Conservation (phyloP, 2,113 vertebrate genomes). For the Chunga burmeisteri region DNA sequence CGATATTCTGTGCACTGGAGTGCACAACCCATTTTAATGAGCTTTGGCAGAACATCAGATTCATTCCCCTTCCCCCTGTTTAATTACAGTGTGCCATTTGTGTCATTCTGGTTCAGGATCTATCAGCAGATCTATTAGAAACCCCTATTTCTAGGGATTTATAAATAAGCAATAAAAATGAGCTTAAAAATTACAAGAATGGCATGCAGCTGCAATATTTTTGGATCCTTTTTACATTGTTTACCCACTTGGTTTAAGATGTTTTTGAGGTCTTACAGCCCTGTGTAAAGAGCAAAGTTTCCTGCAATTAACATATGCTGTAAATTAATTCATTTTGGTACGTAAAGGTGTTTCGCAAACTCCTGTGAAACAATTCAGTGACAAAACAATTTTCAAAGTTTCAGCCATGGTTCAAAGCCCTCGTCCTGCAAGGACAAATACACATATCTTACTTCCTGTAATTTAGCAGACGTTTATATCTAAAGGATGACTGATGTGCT, state of each 20-base stretch:
- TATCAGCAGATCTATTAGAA: conserved; percentile 36
- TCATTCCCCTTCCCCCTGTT: neutral
- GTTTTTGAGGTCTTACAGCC: neutral
- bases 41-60: conserved; percentile 45
- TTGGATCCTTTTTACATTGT: neutral
- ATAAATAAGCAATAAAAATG: conserved; percentile 12
- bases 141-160: conserved; percentile 6
- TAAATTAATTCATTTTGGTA: conserved; percentile 31
- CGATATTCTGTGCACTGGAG: neutral
- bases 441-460: neutral
- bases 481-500: neutral
- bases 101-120: conserved; percentile 9
- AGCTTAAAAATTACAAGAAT: conserved; percentile 8
- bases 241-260: neutral
- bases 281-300: neutral
- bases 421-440: neutral
- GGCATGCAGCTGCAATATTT: neutral
- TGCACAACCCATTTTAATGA: conserved; percentile 42
- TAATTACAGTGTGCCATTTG: conserved; percentile 27
- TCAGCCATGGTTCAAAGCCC: neutral
- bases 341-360: conserved; percentile 20
- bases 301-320: neutral
- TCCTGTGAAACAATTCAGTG: neutral
- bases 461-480: neutral
- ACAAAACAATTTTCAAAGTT: neutral